Base-by-base conservation (phyloP, 2,888 invertebrate species). In the Eupithecia tripunctaria region DNA sequence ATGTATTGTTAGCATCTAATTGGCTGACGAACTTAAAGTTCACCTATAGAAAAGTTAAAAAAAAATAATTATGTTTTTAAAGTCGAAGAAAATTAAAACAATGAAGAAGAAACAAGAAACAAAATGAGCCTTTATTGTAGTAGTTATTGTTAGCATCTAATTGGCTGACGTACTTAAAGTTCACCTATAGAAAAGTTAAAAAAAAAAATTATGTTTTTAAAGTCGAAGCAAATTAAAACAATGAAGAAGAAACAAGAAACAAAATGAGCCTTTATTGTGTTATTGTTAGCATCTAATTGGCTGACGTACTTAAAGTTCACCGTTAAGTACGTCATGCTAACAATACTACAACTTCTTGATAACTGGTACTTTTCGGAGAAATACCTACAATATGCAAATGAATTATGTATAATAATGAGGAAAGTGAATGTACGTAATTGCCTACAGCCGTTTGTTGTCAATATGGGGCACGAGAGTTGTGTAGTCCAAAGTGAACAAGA, bases 201-300 rank as follows among this genome's bases (percentile, higher is more conserved):
- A n/a, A n/a, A n/a, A n/a, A n/a, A n/a, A n/a, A n/a, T 43, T 8
- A 51, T n/a, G 7, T 10, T 10, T 4, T 10, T 10, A 21, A 38
- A 38, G 10, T n/a, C 18, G 43, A 51, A 47, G 21, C 12, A 21
- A 25, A 12, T 51, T 51, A 51, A 56, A 56, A 56, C 25, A 56
- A 25, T 25, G 25, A 56, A 25, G 56, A 56, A n/a, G n/a, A n/a
- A n/a, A 14, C 25, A 4, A 14, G 21, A 25, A 56, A 56, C 25
- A 56, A 56, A 25, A 25, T 56, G 14, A 14, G 25, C 14, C 5
- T 25, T 21, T 56, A n/a, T n/a, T n/a, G n/a, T n/a, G n/a, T n/a
- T 56, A 56, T 56, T 56, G 21, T 56, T 56, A 56, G 56, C 56
- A 25, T 56, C 56, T 56, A 56, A 56, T 56, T 56, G 51, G 25